A percentile compares a stretch with the other conserved stretches of the same genome.
phyloP scores from a whole-genome alignment of 2,888 invertebrate genomes.

The Bhutanitis thaidina region DNA sequence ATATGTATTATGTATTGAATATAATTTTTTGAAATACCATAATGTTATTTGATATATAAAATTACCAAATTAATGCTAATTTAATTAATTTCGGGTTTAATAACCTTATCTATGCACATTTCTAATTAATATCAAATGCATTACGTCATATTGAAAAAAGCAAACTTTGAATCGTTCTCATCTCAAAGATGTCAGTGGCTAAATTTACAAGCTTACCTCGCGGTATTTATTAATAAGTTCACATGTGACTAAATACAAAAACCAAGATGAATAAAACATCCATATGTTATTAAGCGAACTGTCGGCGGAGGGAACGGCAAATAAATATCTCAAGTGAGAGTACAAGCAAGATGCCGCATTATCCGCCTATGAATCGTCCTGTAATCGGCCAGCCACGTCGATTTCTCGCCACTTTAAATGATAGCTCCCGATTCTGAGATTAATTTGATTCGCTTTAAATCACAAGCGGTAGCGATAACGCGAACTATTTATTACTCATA shows the following conservation, averaged over 20 bases:
- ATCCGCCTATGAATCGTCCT: conserved; percentile 35
- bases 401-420: conserved; percentile 52
- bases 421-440: conserved; percentile 41
- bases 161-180: conserved; percentile 4
- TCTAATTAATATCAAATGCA: no score
- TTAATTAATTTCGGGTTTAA: no score
- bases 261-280: conserved; percentile 9
- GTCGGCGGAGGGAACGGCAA: conserved; percentile 17
- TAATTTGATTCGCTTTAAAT: conserved; percentile 30
- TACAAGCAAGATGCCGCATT: conserved; percentile 27
- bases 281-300: conserved; percentile 2
- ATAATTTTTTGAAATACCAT: no score
- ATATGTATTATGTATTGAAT: no score
- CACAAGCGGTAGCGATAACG: conserved; percentile 20
- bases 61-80: no score
- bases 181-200: neutral
- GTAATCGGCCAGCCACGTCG: conserved; percentile 44
- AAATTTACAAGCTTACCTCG: neutral
- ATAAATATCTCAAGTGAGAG: conserved; percentile 14
- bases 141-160: neutral
- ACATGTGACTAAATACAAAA: conserved; percentile 8
- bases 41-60: no score
- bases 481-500: no score
- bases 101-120: no score
- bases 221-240: conserved; percentile 10